These are phyloP conservation scores for Pogonognathellus flavescens DNA, from an alignment of 1,140 invertebrate genomes.

Conservation along the genomic window DNA sequence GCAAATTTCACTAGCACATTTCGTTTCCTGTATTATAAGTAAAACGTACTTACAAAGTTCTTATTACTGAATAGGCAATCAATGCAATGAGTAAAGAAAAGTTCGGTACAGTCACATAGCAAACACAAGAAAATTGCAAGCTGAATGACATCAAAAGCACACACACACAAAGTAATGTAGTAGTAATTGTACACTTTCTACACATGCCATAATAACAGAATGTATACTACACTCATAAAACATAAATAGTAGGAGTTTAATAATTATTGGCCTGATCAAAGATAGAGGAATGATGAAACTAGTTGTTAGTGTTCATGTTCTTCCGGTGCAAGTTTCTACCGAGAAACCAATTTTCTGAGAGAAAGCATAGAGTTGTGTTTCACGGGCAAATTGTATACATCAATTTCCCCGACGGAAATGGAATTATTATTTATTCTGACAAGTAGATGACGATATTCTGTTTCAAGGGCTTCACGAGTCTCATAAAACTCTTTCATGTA, in stretches of 20 bases:
- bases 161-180: not conserved
- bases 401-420: conserved; percentile 22
- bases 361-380: conserved; percentile 7
- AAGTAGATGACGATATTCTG: conserved; percentile 4
- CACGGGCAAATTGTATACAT: not conserved
- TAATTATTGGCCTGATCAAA: conserved; percentile 4
- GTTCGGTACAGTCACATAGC: no score
- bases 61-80: no score
- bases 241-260: no score
- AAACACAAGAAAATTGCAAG: conserved; percentile 5
- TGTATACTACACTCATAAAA: no score
- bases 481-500: not conserved
- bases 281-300: conserved; percentile 21
- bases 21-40: no score
- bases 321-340: conserved; percentile 1
- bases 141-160: not conserved
- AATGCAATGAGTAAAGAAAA: no score
- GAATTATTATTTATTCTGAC: conserved; percentile 31
- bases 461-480: not conserved
- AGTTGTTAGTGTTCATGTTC: not conserved
- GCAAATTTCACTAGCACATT: not conserved
- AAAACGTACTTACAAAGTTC: no score
- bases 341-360: not conserved
- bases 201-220: no score
- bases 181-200: not conserved